Percentiles rank a stretch among this genome's conserved stretches.
phyloP scores from a whole-genome alignment of 2,888 invertebrate species.

The Brenthis daphne region DNA sequence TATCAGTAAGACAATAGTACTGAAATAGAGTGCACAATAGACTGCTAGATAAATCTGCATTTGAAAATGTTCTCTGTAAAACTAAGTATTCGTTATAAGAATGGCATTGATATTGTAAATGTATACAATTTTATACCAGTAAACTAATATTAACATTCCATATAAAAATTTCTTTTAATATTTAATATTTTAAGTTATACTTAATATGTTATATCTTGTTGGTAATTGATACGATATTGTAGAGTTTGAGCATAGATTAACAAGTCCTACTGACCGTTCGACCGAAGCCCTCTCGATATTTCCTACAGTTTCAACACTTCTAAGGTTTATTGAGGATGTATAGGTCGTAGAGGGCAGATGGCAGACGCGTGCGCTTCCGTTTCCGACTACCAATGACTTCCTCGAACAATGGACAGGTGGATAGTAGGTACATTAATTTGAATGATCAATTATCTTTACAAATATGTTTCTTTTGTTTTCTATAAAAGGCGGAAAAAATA shows the following conservation, averaged over 20 bases:
- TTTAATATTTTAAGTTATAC: too few species aligned
- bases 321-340: slow-evolving; percentile 73
- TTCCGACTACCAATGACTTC: slow-evolving; percentile 52
- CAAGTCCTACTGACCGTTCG: slow-evolving; percentile 6
- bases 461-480: slow-evolving; percentile 32
- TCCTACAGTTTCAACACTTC: slow-evolving; percentile 57
- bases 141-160: too few species aligned
- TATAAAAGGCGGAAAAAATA: slow-evolving; percentile 27
- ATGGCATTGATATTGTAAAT: background rate
- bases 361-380: slow-evolving; percentile 69
- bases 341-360: slow-evolving; percentile 70
- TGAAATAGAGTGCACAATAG: slow-evolving; percentile 8
- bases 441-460: slow-evolving; percentile 28
- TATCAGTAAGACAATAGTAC: slow-evolving; percentile 21
- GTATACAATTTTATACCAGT: too few species aligned
- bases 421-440: slow-evolving; percentile 34
- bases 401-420: slow-evolving; percentile 45
- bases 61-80: background rate
- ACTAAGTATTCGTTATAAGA: background rate
- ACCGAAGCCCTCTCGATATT: slow-evolving; percentile 41
- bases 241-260: background rate
- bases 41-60: background rate
- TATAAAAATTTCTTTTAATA: too few species aligned
- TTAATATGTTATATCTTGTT: background rate
- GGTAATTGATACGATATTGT: background rate